These are phyloP conservation scores for Eubasilissa regina DNA, from an alignment of 1,140 invertebrate species.

Conservation along the genomic window DNA sequence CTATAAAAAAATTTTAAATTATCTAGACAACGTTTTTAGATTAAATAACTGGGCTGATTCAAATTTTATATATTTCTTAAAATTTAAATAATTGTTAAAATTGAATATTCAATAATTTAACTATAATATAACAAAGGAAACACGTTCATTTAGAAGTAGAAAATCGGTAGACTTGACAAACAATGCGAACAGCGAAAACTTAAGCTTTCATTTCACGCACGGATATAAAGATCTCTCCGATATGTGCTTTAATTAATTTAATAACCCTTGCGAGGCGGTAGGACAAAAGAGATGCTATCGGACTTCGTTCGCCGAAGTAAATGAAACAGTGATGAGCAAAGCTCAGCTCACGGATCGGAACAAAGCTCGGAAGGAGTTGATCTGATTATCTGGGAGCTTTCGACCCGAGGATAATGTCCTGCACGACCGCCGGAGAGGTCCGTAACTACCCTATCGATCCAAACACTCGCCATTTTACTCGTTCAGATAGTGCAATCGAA, in stretches of 20 bases:
- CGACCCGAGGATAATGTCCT: slow-evolving; percentile 45
- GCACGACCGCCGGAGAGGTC: slow-evolving; percentile 33
- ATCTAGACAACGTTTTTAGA: too few species aligned
- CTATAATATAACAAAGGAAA: slow-evolving; percentile 20
- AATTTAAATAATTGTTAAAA: too few species aligned
- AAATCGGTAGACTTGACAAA: neutral
- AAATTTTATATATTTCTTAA: too few species aligned
- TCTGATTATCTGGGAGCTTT: slow-evolving; percentile 50
- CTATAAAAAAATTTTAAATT: too few species aligned
- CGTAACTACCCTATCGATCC: slow-evolving; percentile 34
- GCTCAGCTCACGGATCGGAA: slow-evolving; percentile 31
- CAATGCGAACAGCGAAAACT: slow-evolving; percentile 4
- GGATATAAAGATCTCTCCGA: slow-evolving; percentile 42
- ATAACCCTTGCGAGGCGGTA: slow-evolving; percentile 27
- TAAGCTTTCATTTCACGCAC: slow-evolving; percentile 33
- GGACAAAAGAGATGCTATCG: slow-evolving; percentile 49
- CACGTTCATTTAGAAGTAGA: neutral
- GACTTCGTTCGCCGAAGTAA: slow-evolving; percentile 12
- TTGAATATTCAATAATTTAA: too few species aligned
- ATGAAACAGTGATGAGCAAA: slow-evolving; percentile 51
- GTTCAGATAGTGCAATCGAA: slow-evolving; percentile 48
- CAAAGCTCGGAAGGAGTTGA: slow-evolving; percentile 45
- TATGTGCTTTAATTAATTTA: slow-evolving; percentile 50
- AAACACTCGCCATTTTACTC: slow-evolving; percentile 25
- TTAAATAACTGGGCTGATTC: too few species aligned